Percentiles rank a stretch among this genome's conserved stretches.
phyloP scores from a whole-genome alignment of 2,113 vertebrate genomes.

The Calcarius ornatus region DNA sequence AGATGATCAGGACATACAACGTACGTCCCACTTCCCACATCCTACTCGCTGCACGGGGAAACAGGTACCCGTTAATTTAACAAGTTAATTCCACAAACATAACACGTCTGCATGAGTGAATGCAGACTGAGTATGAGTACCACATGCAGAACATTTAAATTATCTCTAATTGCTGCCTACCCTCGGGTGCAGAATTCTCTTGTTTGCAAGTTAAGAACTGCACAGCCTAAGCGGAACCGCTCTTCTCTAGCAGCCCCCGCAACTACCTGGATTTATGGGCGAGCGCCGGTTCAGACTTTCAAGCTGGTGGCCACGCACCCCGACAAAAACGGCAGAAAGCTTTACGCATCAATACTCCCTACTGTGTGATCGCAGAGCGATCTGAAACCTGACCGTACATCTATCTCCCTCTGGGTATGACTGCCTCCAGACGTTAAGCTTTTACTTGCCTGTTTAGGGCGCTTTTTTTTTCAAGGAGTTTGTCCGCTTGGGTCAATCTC shows the following conservation, averaged over 20 bases:
- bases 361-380: background rate
- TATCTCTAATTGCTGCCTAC: background rate
- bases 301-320: rapidly evolving
- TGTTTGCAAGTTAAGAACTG: background rate
- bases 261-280: background rate
- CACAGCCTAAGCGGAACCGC: background rate
- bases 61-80: background rate
- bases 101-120: background rate
- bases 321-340: background rate
- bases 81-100: background rate
- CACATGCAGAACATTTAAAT: background rate
- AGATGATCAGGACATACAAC: background rate
- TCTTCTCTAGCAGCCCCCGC: background rate
- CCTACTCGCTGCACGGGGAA: background rate
- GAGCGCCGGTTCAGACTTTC: background rate
- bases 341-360: background rate
- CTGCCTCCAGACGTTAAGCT: background rate
- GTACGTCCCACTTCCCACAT: background rate
- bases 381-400: background rate
- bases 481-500: background rate
- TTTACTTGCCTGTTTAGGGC: background rate
- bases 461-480: background rate
- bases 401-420: background rate
- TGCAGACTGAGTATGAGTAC: background rate
- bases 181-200: background rate